Conservation (phyloP, 2,888 invertebrate genomes). For the Exephanes ischioxanthus region DNA sequence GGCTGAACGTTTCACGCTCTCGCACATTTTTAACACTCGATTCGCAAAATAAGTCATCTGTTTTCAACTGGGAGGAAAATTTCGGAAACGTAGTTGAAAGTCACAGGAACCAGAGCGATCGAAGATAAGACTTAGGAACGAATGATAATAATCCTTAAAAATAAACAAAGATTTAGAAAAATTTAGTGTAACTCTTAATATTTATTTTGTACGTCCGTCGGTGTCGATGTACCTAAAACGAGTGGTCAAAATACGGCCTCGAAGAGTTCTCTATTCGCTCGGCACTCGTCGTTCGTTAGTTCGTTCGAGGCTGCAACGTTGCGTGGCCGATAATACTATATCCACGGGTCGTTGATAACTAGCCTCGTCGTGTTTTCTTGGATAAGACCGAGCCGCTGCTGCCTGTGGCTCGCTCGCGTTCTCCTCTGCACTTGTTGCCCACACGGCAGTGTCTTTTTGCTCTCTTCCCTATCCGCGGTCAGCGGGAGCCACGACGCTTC, state of each 20-base stretch:
- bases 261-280: background rate
- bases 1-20: no score
- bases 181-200: background rate
- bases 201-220: background rate
- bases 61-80: no score
- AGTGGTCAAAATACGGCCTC: background rate
- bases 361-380: slow-evolving; percentile 64
- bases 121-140: no score
- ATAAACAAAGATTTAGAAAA: background rate
- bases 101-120: no score
- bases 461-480: slow-evolving; percentile 37
- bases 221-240: background rate
- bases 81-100: no score
- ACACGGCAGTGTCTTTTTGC: background rate
- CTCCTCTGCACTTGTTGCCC: slow-evolving; percentile 8
- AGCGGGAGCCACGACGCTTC: slow-evolving; percentile 23
- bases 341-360: slow-evolving; percentile 67
- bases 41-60: no score
- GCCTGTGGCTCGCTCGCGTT: slow-evolving; percentile 23
- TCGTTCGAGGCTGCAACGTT: slow-evolving; percentile 34
- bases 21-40: no score
- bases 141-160: background rate
- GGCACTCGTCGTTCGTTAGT: slow-evolving; percentile 17
- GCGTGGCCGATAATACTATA: slow-evolving; percentile 54
- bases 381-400: slow-evolving; percentile 49